These are phyloP conservation scores for Tupiocoris notatus DNA, from an alignment of 2,888 invertebrate genomes.

Conservation along the genomic window DNA sequence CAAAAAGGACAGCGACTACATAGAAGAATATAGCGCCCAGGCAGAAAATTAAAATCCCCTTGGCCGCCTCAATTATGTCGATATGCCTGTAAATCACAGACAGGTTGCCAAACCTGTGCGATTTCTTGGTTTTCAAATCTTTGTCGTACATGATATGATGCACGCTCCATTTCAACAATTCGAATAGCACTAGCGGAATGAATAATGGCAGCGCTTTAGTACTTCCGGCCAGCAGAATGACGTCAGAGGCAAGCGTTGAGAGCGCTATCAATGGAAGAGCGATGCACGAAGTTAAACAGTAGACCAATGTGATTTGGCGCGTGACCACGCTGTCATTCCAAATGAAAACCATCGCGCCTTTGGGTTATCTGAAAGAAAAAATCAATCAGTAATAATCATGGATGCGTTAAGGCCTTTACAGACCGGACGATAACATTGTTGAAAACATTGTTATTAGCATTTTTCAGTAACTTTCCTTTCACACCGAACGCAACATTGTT, in stretches of 20 bases:
- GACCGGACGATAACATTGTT: too few species aligned
- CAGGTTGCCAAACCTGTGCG: slow-evolving; percentile 17
- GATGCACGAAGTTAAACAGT: slow-evolving; percentile 37
- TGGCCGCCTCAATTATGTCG: slow-evolving; percentile 53
- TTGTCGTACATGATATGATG: slow-evolving; percentile 40
- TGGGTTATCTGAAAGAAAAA: slow-evolving; percentile 7
- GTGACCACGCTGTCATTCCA: slow-evolving; percentile 36
- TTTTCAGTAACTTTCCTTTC: too few species aligned
- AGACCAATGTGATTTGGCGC: slow-evolving; percentile 36
- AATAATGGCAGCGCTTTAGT: slow-evolving; percentile 27
- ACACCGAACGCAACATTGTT: too few species aligned
- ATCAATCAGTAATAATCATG: too few species aligned
- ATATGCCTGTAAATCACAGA: slow-evolving; percentile 29
- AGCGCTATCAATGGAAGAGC: slow-evolving; percentile 2
- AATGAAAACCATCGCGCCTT: slow-evolving; percentile 34
- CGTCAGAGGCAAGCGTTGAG: slow-evolving; percentile 1
- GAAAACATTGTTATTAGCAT: too few species aligned
- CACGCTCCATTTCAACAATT: slow-evolving; percentile 41
- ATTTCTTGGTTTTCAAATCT: slow-evolving; percentile 41
- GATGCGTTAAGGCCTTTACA: too few species aligned
- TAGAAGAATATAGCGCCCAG: slow-evolving; percentile 60
- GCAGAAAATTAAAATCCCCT: slow-evolving; percentile 57
- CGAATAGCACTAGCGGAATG: slow-evolving; percentile 32
- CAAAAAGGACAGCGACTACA: slow-evolving; percentile 64
- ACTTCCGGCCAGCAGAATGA: slow-evolving; percentile 28